Evolutionary conservation across 2,797 vertebrate genomes (phyloP).

Genomic region (Falco berigora): DNA sequence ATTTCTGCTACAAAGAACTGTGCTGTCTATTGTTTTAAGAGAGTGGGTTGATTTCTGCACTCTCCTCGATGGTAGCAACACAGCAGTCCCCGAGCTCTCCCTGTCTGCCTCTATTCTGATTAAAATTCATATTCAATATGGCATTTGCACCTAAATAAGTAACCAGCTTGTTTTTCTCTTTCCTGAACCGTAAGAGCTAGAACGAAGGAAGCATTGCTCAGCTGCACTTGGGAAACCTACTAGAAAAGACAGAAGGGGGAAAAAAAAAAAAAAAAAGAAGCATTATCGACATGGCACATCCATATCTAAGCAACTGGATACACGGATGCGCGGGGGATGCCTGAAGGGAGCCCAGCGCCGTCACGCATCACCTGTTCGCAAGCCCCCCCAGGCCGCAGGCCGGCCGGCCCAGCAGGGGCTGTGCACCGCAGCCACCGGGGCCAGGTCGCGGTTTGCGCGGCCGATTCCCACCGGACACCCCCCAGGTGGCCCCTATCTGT

Average conservation of each 20-base stretch:
- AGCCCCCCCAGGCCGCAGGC: neutral
- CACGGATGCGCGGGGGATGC: neutral
- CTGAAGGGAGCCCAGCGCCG: neutral
- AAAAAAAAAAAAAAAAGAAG: neutral
- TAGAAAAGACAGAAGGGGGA: neutral
- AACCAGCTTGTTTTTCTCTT: neutral
- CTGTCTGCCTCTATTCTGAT: neutral
- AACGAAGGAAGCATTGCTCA: slow-evolving; percentile 9
- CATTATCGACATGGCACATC: neutral
- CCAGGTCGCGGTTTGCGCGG: neutral
- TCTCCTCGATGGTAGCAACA: neutral
- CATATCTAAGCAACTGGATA: neutral
- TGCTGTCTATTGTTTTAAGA: neutral
- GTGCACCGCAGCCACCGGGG: neutral
- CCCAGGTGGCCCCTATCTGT: too few relatives aligned
- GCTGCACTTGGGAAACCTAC: slow-evolving; percentile 13
- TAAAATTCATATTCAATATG: neutral
- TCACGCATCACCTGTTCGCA: neutral
- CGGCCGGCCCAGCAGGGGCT: neutral
- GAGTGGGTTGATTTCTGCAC: neutral
- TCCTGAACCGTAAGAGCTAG: neutral
- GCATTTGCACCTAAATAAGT: neutral
- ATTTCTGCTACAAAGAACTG: neutral
- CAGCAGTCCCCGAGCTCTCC: neutral
- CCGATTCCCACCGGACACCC: neutral